Evolutionary conservation across 2,888 invertebrate species (phyloP), one percentile per base, ranked within the genome.

Genomic region (Rhorus exstirpatorius): DNA sequence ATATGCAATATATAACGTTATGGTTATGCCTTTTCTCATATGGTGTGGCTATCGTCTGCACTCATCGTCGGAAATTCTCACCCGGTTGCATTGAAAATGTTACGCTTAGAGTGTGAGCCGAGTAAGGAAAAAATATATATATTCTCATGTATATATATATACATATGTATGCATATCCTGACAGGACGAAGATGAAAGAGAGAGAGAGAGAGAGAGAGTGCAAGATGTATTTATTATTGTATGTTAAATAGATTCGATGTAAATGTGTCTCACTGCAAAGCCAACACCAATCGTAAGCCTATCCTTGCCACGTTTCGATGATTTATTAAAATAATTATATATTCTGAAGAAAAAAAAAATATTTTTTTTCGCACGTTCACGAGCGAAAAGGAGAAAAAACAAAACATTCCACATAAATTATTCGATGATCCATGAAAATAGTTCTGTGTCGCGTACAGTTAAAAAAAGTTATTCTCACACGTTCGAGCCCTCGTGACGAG

Each of bases 11-110:
- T n/a, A 31, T 19, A 31, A 51, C 24, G 58, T 38, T 10, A 70
- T 17, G 4, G 17, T 71, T 63, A 65, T 65, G 26, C 21, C 44
- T 71, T 14, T 49, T 65, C 46, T 49, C 53, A 68, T 70, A 49
- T n/a, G 19, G 44, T 46, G 26, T n/a, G 63, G 63, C 72, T 84
- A 84, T 83, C 84, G 61, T 38, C 17, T 19, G 49, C n/a, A 55
- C 49, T 80, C 61, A 84, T 84, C 84, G 83, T 84, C 83, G 83
- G 79, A 84, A 80, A 84, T 84, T 84, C 84, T 83, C 84, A 84
- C 80, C 80, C 84, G 78, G 60, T 75, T 81, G 81, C 76, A 84
- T 82, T 83, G 70, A 78, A 65, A 71, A 60, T 78, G 75, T 55
- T 55, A 46, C 74, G 68, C 77, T 65, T 78, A 21, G 65, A 51